phyloP scores from a whole-genome alignment of 2,888 invertebrate genomes.

The Netelia melanura region DNA sequence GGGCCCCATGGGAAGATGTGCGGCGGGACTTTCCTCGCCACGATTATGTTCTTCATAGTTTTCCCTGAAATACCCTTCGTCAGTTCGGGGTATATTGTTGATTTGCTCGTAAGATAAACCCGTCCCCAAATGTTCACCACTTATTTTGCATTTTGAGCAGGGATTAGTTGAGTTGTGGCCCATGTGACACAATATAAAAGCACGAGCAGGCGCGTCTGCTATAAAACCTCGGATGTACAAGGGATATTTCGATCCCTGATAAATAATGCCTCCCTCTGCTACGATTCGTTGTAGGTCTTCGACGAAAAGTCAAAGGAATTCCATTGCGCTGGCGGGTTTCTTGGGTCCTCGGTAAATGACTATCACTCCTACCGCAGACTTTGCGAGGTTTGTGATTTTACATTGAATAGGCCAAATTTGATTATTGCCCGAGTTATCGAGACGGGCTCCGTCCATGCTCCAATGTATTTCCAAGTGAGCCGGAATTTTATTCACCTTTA shows the following conservation, averaged over 20 bases:
- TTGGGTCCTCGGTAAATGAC: constrained; percentile 63
- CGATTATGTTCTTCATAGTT: constrained; percentile 37
- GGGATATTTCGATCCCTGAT: constrained; percentile 4
- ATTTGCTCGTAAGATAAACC: constrained; percentile 1
- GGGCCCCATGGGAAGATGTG: constrained; percentile 15
- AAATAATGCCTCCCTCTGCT: constrained; percentile 42
- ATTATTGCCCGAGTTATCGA: constrained; percentile 34
- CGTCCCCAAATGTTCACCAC: not conserved
- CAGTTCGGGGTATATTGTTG: constrained; percentile 20
- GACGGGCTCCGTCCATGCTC: constrained; percentile 23
- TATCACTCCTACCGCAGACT: constrained; percentile 51
- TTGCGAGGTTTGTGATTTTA: constrained; percentile 54
- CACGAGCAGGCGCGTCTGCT: constrained; percentile 37
- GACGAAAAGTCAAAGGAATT: constrained; percentile 1
- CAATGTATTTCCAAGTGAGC: constrained; percentile 19
- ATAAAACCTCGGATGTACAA: constrained; percentile 23
- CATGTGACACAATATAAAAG: constrained; percentile 32
- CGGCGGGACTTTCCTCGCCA: constrained; percentile 8
- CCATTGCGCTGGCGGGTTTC: constrained; percentile 21
- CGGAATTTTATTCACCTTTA: not conserved
- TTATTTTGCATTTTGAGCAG: constrained; percentile 51
- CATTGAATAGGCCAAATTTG: constrained; percentile 61
- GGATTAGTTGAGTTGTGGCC: constrained; percentile 23
- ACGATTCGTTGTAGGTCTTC: constrained; percentile 22
- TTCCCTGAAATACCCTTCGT: constrained; percentile 18